Conservation (phyloP, 2,797 vertebrate genomes). For the Smutsia temminckii region DNA sequence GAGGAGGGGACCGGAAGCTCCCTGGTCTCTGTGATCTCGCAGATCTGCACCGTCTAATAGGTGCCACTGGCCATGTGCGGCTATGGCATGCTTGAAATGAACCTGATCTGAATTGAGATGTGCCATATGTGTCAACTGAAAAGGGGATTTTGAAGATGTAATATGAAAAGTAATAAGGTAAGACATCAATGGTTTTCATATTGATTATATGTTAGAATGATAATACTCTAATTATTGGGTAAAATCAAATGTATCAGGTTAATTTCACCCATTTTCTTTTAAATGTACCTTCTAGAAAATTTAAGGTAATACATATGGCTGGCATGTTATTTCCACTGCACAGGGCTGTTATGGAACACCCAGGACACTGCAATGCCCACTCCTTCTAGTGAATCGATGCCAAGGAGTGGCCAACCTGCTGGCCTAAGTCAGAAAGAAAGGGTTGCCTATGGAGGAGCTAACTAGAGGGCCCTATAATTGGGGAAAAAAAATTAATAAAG, state of each 20-base stretch:
- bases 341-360: not conserved
- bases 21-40: not conserved
- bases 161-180: not conserved
- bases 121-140: not conserved
- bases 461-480: too few relatives aligned
- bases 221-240: not conserved
- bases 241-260: not conserved
- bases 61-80: fast-evolving
- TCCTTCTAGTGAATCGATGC: fast-evolving
- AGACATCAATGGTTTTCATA: not conserved
- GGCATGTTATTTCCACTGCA: not conserved
- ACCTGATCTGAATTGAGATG: not conserved
- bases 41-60: fast-evolving
- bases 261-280: not conserved
- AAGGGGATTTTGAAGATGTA: fast-evolving
- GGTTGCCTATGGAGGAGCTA: not conserved
- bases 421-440: not conserved
- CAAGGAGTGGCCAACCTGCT: not conserved
- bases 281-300: not conserved
- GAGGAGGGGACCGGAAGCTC: not conserved
- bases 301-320: fast-evolving
- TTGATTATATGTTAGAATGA: not conserved
- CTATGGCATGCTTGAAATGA: not conserved
- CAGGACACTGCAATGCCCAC: not conserved
- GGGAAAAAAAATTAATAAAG: not conserved